Evolutionary conservation across 2,888 invertebrate species (phyloP).

Genomic region (Sceliomorpha sp.): DNA sequence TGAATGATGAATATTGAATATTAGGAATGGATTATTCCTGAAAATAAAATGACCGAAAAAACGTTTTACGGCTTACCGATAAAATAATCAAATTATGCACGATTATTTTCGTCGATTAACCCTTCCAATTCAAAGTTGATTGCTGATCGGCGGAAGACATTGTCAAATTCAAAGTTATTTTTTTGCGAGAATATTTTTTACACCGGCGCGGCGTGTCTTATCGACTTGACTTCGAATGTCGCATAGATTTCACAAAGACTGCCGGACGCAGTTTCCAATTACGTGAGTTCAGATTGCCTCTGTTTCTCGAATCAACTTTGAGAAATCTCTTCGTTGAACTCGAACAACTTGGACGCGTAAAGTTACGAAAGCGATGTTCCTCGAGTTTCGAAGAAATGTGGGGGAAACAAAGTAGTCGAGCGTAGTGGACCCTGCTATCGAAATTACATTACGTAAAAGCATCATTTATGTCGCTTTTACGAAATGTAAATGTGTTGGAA

Average conservation of each 20-base stretch:
- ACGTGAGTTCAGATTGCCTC: slow-evolving; percentile 64
- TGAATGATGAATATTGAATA: slow-evolving; percentile 51
- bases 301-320: slow-evolving; percentile 63
- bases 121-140: no score
- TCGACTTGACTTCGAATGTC: slow-evolving; percentile 26
- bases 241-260: slow-evolving; percentile 50
- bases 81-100: slow-evolving; percentile 32
- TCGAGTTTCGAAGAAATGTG: slow-evolving; percentile 43
- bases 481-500: no score
- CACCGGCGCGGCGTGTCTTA: no score
- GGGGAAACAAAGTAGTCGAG: not conserved
- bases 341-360: slow-evolving; percentile 48
- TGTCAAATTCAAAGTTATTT: no score
- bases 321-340: slow-evolving; percentile 59
- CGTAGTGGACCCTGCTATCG: slow-evolving; percentile 33
- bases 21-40: slow-evolving; percentile 28
- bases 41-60: slow-evolving; percentile 30
- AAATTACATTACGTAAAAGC: slow-evolving; percentile 44
- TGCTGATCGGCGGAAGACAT: no score
- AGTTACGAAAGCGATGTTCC: slow-evolving; percentile 41
- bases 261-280: slow-evolving; percentile 68
- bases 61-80: slow-evolving; percentile 27
- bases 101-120: slow-evolving; percentile 15
- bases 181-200: slow-evolving; percentile 17
- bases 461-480: slow-evolving; percentile 49